A percentile compares a stretch with the other conserved stretches of the same genome.
Conservation (phyloP, 2,113 vertebrate species). For the Nesogale talazaci region DNA sequence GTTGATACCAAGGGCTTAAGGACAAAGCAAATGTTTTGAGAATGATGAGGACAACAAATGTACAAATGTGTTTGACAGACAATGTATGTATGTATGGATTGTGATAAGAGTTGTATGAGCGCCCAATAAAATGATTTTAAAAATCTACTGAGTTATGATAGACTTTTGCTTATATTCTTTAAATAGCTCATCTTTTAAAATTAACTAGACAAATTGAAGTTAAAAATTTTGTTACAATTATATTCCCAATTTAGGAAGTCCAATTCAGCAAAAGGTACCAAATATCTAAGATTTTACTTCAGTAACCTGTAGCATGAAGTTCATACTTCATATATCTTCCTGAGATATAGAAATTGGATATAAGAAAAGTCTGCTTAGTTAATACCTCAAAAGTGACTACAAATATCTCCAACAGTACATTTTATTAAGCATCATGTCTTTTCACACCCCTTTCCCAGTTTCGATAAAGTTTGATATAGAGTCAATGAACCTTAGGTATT, state of each 20-base stretch:
- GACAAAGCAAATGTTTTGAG: too few relatives aligned
- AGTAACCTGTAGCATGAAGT: neutral
- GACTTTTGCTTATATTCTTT: neutral
- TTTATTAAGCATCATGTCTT: neutral
- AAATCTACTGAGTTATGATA: neutral
- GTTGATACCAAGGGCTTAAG: too few relatives aligned
- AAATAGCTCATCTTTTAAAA: neutral
- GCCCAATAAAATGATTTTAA: too few relatives aligned
- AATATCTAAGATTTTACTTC: neutral
- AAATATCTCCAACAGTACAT: neutral
- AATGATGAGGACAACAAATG: too few relatives aligned
- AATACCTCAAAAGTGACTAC: neutral
- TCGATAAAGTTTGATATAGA: neutral
- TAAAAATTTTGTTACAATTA: neutral
- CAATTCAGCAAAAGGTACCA: neutral
- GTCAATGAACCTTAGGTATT: neutral
- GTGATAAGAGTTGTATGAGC: too few relatives aligned
- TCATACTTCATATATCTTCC: too few relatives aligned
- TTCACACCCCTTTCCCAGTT: neutral
- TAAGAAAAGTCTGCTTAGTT: neutral
- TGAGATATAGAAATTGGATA: neutral
- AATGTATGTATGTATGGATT: too few relatives aligned
- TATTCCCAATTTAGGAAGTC: neutral
- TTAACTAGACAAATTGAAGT: neutral
- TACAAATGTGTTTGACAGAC: too few relatives aligned